Evolutionary conservation across 2,888 invertebrate genomes (phyloP), one percentile per base, ranked within the genome.

Genomic region (Cantharis lateralis): DNA sequence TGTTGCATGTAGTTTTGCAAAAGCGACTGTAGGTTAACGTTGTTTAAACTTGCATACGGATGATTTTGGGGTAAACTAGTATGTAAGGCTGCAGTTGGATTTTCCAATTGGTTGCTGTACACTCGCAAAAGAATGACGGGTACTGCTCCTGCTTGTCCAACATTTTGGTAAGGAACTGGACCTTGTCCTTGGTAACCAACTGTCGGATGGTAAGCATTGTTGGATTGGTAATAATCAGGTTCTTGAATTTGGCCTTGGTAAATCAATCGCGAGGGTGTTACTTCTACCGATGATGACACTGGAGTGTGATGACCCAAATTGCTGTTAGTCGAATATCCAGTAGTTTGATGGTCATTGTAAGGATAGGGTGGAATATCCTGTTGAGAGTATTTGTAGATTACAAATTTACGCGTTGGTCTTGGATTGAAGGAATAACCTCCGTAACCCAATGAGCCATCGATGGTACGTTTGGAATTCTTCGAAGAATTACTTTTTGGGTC

Each of bases 381-480:
- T 85, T 93, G 93, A 0, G 93, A 93, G 84, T 93, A 93, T 4
- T 93, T 93, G 83, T 93, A 93, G 78, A 93, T 90, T 89, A 91
- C 91, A 82, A 91, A 93, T 83, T 91, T 92, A n/a, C 87, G 84
- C n/a, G 15, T 76, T 88, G 88, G 15, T 87, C 85, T 77, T 7
- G 70, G 84, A 10, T 90, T 90, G 80, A 88, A 88, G 81, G 91
- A 91, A 1, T 89, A 89, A 79, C 91, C 92, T 9, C 93, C 93
- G 84, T 93, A 95, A 75, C 95, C 95, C 11, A 95, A 88, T 69
- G 93, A 92, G 0, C 92, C 91, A 80, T 95, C 93, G 13, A 95
- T 93, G 0, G 95, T 95, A 81, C 95, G 89, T 84, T 95, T 95
- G 0, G 89, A 90, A 28, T 68, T 79, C 85, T 72, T 81, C 28